Percentiles rank a stretch among this genome's conserved stretches.
These are phyloP conservation scores for Heliocidaris tuberculata DNA, from an alignment of 35 echinoderm and acorn worm genomes.

Conservation along the genomic window DNA sequence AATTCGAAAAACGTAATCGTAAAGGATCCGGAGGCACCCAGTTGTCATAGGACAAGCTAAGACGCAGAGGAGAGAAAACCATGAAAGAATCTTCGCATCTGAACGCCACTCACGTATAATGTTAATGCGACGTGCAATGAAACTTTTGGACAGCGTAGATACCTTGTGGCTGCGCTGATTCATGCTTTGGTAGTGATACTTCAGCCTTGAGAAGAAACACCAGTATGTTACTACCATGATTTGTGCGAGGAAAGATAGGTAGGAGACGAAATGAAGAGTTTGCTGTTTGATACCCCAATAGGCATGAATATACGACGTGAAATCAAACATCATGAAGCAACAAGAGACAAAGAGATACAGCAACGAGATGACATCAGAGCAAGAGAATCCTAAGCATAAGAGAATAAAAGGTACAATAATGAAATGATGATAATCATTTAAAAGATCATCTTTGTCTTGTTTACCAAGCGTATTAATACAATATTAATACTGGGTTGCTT, in stretches of 20 bases:
- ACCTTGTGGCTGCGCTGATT: background rate
- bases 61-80: background rate
- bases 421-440: too few relatives aligned
- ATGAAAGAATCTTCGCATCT: background rate
- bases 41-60: constrained; percentile 30
- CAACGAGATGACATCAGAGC: background rate
- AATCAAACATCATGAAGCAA: constrained; percentile 42
- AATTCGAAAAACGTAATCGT: constrained; percentile 22
- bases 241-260: constrained; percentile 49
- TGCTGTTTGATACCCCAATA: constrained; percentile 27
- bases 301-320: background rate
- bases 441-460: too few relatives aligned
- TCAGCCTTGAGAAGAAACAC: background rate
- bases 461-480: too few relatives aligned
- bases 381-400: background rate
- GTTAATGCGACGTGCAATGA: background rate
- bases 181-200: background rate
- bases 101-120: constrained; percentile 14
- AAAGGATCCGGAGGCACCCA: constrained; percentile 42
- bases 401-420: background rate
- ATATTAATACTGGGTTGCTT: too few relatives aligned
- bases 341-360: constrained; percentile 15
- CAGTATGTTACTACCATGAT: constrained; percentile 41
- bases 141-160: background rate
- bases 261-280: constrained; percentile 45